A percentile compares a stretch with the other conserved stretches of the same genome.
These are phyloP conservation scores for Uropsilus gracilis DNA, from an alignment of 2,113 vertebrate genomes.

Conservation along the genomic window DNA sequence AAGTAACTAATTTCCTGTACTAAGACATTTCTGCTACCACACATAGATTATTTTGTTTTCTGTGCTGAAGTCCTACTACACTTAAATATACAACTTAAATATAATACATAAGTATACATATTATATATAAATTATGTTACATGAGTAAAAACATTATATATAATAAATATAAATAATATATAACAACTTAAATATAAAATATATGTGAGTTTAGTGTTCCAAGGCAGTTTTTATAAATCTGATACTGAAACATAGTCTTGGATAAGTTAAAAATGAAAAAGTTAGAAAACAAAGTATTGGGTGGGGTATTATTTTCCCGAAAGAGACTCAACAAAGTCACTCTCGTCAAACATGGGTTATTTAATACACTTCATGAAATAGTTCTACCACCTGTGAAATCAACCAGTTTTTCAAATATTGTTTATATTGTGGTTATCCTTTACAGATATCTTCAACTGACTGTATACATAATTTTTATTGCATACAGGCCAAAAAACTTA, in stretches of 20 bases:
- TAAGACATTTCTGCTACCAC: neutral
- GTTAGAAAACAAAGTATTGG: neutral
- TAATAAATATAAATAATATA: too few relatives aligned
- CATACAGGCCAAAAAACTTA: neutral
- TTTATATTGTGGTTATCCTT: neutral
- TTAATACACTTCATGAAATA: neutral
- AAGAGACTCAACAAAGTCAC: neutral
- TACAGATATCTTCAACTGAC: neutral
- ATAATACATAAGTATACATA: too few relatives aligned
- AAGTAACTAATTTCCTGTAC: neutral
- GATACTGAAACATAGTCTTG: neutral
- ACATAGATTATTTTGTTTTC: neutral
- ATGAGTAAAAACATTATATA: too few relatives aligned
- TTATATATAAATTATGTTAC: too few relatives aligned
- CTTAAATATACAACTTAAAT: neutral
- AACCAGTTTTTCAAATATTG: neutral
- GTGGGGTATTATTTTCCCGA: neutral
- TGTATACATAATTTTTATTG: neutral
- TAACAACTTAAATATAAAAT: neutral
- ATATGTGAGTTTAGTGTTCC: neutral
- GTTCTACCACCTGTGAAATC: neutral
- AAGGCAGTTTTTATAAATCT: neutral
- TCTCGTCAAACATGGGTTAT: too few relatives aligned
- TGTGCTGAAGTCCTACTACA: neutral
- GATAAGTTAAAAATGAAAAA: neutral